These are phyloP conservation scores for Phrynocephalus guinanensis DNA, from an alignment of 2,797 vertebrate genomes.

Conservation along the genomic window DNA sequence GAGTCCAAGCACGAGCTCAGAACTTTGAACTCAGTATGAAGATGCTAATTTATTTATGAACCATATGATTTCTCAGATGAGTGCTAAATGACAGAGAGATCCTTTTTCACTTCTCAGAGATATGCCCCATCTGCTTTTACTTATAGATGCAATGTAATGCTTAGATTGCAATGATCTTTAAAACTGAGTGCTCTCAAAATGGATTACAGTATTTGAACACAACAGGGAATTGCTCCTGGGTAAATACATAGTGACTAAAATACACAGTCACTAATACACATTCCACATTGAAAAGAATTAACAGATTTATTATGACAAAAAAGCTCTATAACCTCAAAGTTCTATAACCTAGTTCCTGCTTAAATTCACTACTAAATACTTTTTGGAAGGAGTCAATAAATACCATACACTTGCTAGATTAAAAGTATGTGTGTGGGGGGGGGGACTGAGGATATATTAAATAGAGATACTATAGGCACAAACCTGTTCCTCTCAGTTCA, in stretches of 20 bases:
- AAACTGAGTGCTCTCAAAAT: background rate
- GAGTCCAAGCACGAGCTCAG: too few species aligned
- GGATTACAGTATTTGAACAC: background rate
- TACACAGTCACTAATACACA: background rate
- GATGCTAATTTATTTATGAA: conserved; percentile 4
- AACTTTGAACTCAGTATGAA: background rate
- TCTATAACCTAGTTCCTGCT: background rate
- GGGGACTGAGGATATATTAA: background rate
- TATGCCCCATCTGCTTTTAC: background rate
- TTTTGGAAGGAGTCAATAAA: background rate
- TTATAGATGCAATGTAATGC: background rate
- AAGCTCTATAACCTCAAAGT: background rate
- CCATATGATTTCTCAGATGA: background rate
- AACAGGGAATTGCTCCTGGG: background rate
- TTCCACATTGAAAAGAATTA: background rate
- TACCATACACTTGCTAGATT: background rate
- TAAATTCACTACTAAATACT: background rate
- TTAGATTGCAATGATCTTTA: background rate
- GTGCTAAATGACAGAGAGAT: background rate
- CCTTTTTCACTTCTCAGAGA: background rate
- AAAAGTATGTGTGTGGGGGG: background rate
- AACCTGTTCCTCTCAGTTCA: background rate
- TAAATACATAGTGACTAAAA: background rate
- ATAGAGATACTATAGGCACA: background rate
- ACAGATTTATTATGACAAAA: background rate